Conservation (phyloP, 2,888 invertebrate genomes). For the Tuta absoluta region DNA sequence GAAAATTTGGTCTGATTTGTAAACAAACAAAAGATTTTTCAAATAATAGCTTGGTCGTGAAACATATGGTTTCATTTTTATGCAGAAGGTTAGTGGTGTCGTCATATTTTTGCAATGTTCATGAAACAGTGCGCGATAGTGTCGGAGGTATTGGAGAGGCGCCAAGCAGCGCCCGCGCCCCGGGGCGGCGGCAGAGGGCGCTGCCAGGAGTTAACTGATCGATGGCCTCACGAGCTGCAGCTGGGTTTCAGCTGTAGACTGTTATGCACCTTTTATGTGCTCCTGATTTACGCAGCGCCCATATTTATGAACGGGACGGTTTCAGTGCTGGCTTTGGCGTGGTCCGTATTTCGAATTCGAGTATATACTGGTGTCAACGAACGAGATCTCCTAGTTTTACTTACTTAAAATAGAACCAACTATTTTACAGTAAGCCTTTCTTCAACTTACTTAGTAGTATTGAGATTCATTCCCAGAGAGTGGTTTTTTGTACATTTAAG, state of each 20-base stretch:
- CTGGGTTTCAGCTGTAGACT: conserved; percentile 37
- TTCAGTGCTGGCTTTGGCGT: conserved; percentile 1
- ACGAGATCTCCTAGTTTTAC: no score
- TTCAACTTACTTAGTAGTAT: no score
- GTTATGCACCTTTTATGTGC: conserved; percentile 28
- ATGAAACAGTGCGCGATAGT: conserved; percentile 37
- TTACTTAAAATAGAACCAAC: no score
- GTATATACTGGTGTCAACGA: no score
- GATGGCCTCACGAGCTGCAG: conserved; percentile 42
- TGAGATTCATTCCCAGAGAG: no score
- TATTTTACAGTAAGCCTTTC: no score
- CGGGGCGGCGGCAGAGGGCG: conserved; percentile 31
- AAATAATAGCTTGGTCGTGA: background rate
- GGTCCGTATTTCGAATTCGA: background rate
- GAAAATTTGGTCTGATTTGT: background rate
- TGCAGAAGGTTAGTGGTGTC: conserved; percentile 26
- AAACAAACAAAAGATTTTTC: background rate
- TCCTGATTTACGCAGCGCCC: conserved; percentile 23
- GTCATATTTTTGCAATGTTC: conserved; percentile 29
- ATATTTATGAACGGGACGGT: conserved; percentile 5
- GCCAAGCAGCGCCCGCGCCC: conserved; percentile 38
- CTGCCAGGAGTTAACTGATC: conserved; percentile 45
- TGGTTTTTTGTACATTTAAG: no score
- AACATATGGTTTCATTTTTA: background rate
- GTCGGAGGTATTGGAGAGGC: conserved; percentile 39